A percentile compares a stretch with the other conserved stretches of the same genome.
Evolutionary conservation across 2,113 vertebrate genomes (phyloP).

Genomic region (Gobio gobio): DNA sequence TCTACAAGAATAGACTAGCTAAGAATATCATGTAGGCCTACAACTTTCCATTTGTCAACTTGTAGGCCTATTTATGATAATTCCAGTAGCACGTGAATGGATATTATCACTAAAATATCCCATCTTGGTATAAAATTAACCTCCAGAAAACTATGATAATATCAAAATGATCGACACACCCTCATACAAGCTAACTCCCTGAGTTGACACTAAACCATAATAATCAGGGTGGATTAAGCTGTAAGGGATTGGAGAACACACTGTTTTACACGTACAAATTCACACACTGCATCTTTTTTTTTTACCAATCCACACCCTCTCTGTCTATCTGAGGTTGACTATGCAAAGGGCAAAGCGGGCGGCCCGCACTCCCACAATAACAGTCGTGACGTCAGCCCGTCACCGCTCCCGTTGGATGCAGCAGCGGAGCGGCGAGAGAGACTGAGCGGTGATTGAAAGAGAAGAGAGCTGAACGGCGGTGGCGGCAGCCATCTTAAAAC

Average conservation of each 20-base stretch:
- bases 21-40: background rate
- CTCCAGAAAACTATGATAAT: background rate
- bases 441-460: conserved; percentile 40
- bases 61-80: background rate
- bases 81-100: too few relatives aligned
- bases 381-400: conserved; percentile 75
- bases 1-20: too few relatives aligned
- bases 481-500: conserved; percentile 82
- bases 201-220: background rate
- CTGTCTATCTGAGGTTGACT: background rate
- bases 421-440: conserved; percentile 65
- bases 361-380: conserved; percentile 73
- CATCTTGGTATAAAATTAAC: background rate
- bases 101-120: too few relatives aligned
- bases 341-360: conserved; percentile 58
- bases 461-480: conserved; percentile 65
- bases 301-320: conserved; percentile 20
- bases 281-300: background rate
- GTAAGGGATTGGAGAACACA: background rate
- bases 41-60: background rate
- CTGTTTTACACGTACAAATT: background rate
- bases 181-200: background rate
- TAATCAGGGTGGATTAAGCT: background rate
- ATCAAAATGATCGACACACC: background rate
- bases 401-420: conserved; percentile 59